These are phyloP conservation scores for Anabas testudineus DNA, from an alignment of 2,797 vertebrate genomes.

Conservation along the genomic window DNA sequence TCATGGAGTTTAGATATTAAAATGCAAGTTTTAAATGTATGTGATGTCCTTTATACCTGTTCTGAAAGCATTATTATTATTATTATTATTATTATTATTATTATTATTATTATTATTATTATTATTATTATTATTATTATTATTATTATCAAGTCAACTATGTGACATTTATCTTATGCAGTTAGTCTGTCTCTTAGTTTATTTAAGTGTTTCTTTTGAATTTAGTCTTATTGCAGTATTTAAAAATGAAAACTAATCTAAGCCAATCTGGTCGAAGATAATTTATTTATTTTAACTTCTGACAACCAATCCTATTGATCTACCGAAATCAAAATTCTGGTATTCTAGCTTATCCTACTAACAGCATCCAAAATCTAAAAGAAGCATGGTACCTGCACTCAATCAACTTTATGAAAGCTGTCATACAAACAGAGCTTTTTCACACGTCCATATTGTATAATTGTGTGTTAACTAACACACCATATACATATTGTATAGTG, in stretches of 20 bases:
- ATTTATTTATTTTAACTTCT: background rate
- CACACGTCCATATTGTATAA: background rate
- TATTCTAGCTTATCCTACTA: background rate
- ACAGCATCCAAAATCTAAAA: background rate
- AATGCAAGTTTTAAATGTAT: background rate
- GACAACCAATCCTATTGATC: background rate
- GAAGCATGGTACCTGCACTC: background rate
- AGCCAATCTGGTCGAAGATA: background rate
- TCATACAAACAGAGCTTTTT: background rate
- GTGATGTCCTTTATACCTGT: background rate
- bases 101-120: no score
- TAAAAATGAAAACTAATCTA: no score
- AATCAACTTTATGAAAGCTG: background rate
- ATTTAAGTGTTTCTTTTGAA: background rate
- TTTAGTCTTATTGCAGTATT: background rate
- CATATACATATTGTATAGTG: constrained; percentile 4
- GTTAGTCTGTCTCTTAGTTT: background rate
- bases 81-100: no score
- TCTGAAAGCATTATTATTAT: background rate
- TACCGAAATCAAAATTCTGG: background rate
- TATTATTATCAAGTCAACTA: background rate
- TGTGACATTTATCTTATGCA: background rate
- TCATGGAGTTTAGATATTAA: constrained; percentile 1
- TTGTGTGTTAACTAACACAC: constrained; percentile 3
- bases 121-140: no score